Evolutionary conservation across 2,888 invertebrate genomes (phyloP).

Genomic region (Pterostichus niger): DNA sequence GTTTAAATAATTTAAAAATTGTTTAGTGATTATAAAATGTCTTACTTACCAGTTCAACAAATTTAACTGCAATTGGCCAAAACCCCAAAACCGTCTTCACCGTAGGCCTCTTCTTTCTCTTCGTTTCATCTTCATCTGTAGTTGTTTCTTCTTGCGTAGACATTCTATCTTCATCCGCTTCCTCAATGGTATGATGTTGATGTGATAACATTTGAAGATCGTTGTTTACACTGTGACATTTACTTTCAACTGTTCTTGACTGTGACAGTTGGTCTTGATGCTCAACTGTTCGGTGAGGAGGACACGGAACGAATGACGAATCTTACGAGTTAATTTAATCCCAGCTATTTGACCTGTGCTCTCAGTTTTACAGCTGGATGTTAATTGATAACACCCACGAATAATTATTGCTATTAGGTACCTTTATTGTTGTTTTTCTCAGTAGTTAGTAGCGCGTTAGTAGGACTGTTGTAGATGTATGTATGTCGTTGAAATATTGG

Average conservation of each 20-base stretch:
- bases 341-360: slow-evolving; percentile 25
- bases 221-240: slow-evolving; percentile 2
- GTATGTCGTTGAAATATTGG: not conserved
- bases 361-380: slow-evolving; percentile 20
- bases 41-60: slow-evolving; percentile 82
- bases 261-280: not conserved
- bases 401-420: not conserved
- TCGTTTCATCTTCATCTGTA: slow-evolving; percentile 75
- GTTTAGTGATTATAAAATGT: not conserved
- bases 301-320: slow-evolving; percentile 24
- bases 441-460: not conserved
- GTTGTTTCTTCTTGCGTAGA: slow-evolving; percentile 80
- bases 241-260: slow-evolving; percentile 14
- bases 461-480: not conserved
- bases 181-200: slow-evolving; percentile 67
- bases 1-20: too few species aligned
- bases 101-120: slow-evolving; percentile 68
- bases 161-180: slow-evolving; percentile 80
- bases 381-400: slow-evolving; percentile 41
- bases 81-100: slow-evolving; percentile 76
- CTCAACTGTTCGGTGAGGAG: not conserved
- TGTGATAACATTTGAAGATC: slow-evolving; percentile 55
- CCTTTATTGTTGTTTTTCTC: not conserved
- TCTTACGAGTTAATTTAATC: slow-evolving; percentile 28
- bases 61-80: slow-evolving; percentile 82